phyloP scores from a whole-genome alignment of 2,888 invertebrate species.

The Melipona beecheii region DNA sequence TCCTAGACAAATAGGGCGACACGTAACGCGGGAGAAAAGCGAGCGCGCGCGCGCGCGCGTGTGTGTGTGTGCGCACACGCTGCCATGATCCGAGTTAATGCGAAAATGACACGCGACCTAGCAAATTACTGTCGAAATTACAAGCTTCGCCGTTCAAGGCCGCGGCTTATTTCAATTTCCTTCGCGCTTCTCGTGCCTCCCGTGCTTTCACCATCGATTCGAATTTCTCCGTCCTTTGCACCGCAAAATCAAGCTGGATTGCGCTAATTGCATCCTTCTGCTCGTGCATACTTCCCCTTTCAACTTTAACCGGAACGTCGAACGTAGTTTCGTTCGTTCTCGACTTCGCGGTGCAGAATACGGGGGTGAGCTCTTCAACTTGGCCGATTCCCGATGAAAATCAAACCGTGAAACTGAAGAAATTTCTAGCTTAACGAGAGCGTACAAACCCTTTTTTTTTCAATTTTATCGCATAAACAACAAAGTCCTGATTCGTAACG shows the following conservation, averaged over 20 bases:
- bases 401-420: too few species aligned
- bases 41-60: too few species aligned
- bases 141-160: slow-evolving; percentile 49
- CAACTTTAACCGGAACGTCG: too few species aligned
- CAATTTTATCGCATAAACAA: too few species aligned
- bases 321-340: too few species aligned
- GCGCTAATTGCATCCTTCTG: neutral
- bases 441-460: too few species aligned
- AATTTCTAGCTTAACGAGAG: too few species aligned
- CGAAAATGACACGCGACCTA: slow-evolving; percentile 55
- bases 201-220: slow-evolving; percentile 23
- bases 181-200: neutral
- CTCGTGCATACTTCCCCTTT: neutral
- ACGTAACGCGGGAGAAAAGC: neutral
- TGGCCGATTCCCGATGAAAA: too few species aligned
- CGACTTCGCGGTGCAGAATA: too few species aligned
- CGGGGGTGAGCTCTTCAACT: too few species aligned
- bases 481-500: too few species aligned
- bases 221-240: neutral
- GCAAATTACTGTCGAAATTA: slow-evolving; percentile 51
- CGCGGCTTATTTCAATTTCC: slow-evolving; percentile 41
- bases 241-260: slow-evolving; percentile 1
- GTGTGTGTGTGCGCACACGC: slow-evolving; percentile 19
- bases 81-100: slow-evolving; percentile 36
- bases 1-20: neutral